A percentile compares a stretch with the other conserved stretches of the same genome.
Evolutionary conservation across 2,888 invertebrate species (phyloP).

Genomic region (Bimastos eiseni): DNA sequence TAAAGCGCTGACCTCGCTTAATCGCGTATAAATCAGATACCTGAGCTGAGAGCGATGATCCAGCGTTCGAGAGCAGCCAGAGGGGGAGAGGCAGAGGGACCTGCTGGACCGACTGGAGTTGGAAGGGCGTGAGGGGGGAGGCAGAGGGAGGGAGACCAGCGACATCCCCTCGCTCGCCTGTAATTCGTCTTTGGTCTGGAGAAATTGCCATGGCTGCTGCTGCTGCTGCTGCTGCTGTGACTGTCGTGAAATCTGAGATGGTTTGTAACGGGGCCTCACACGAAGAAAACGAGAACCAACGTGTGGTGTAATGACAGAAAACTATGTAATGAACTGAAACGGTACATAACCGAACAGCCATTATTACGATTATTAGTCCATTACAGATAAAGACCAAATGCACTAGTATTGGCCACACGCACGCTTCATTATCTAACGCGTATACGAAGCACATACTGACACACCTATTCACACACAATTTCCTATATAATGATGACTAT

Average conservation of each 20-base stretch:
- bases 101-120: not conserved
- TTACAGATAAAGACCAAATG: not conserved
- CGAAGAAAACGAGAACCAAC: conserved; percentile 13
- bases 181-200: not conserved
- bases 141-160: not conserved
- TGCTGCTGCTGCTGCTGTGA: too few relatives aligned
- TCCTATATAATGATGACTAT: not conserved
- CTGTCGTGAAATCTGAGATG: not conserved
- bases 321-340: conserved; percentile 13
- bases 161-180: not conserved
- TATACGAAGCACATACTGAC: not conserved
- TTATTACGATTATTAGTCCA: conserved; percentile 13
- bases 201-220: not conserved
- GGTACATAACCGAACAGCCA: not conserved
- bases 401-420: conserved; percentile 1
- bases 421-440: not conserved
- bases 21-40: conserved; percentile 9
- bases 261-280: not conserved
- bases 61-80: not conserved
- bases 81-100: not conserved
- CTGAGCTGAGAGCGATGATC: not conserved
- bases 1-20: not conserved
- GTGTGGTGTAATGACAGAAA: not conserved
- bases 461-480: not conserved
- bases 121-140: not conserved